phyloP scores from a whole-genome alignment of 2,113 vertebrate species.

The Poeciliopsis occidentalis region DNA sequence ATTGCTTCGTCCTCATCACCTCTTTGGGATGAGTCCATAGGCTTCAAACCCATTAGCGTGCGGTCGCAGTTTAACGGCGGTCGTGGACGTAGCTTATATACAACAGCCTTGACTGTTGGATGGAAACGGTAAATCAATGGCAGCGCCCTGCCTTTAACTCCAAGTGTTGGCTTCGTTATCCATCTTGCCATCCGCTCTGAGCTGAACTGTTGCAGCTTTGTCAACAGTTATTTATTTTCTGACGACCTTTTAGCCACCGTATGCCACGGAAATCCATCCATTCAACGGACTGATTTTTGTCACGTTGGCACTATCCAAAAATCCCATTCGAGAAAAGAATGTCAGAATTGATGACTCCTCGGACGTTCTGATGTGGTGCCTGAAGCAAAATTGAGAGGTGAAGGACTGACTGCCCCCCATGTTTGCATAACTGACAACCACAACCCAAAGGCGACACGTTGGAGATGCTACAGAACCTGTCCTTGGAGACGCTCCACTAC shows the following conservation, averaged over 20 bases:
- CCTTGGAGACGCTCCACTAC: neutral
- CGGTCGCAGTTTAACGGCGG: neutral
- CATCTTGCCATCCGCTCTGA: no score
- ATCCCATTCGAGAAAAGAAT: no score
- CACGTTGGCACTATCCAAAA: no score
- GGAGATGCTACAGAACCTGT: constrained; percentile 4
- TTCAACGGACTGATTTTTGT: no score
- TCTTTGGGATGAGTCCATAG: neutral
- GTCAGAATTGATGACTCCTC: no score
- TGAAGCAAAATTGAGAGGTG: neutral
- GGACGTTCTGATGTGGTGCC: neutral
- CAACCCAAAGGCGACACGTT: neutral
- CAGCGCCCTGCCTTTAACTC: neutral
- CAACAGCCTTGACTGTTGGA: neutral
- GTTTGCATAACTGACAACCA: neutral
- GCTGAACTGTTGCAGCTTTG: no score
- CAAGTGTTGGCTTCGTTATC: neutral
- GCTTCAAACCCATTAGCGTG: neutral
- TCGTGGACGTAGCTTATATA: neutral
- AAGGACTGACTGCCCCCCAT: neutral
- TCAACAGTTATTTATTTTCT: no score
- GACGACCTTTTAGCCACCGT: no score
- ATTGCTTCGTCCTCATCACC: neutral
- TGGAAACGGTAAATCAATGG: neutral
- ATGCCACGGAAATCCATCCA: no score